Evolutionary conservation across 2,113 vertebrate genomes (phyloP).

Genomic region (Cyrtonyx montezumae): DNA sequence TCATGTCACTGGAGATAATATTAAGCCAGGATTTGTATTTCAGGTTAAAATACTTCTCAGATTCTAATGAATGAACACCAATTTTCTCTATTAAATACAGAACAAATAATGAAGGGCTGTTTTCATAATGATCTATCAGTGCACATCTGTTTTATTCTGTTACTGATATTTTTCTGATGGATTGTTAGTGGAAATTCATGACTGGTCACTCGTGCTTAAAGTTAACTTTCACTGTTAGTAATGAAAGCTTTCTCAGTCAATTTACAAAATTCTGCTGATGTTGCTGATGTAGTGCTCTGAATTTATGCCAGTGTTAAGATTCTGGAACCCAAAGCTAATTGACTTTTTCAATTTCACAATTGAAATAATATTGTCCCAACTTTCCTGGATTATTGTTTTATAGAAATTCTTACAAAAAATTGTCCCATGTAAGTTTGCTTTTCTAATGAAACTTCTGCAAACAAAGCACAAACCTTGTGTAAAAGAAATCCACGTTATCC

Average conservation of each 20-base stretch:
- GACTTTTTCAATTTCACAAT: conserved; percentile 34
- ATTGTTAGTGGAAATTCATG: neutral
- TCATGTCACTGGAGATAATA: neutral
- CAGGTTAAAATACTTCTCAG: neutral
- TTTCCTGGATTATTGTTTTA: conserved; percentile 27
- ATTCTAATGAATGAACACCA: neutral
- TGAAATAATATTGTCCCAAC: conserved; percentile 25
- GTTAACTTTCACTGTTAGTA: conserved; percentile 26
- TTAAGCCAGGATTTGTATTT: neutral
- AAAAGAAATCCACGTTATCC: neutral
- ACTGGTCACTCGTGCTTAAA: conserved; percentile 12
- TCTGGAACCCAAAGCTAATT: conserved; percentile 41
- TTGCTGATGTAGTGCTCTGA: conserved; percentile 9
- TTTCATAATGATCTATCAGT: neutral
- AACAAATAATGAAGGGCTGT: neutral
- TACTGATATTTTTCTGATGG: neutral
- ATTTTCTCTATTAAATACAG: neutral
- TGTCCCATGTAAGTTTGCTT: neutral
- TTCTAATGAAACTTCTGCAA: conserved; percentile 7
- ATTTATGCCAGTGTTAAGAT: neutral
- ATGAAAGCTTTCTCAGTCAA: conserved; percentile 45
- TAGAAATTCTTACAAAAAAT: neutral
- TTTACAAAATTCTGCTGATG: conserved; percentile 26
- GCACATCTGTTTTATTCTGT: neutral
- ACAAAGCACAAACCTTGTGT: neutral